Evolutionary conservation across 2,113 vertebrate species (phyloP).

Genomic region (Poecilia latipinna): DNA sequence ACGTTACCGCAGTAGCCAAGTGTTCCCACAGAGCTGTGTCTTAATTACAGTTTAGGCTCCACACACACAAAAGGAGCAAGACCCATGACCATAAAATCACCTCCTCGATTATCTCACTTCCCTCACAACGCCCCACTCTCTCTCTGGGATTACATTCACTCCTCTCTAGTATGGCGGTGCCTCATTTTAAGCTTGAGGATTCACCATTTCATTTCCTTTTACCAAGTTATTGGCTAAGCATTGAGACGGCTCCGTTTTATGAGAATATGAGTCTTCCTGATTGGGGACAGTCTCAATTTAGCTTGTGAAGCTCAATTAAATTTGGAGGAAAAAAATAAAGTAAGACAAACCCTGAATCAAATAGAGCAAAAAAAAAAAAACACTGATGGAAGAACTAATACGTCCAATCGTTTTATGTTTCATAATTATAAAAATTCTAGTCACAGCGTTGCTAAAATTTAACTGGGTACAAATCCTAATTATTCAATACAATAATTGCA

Average conservation of each 20-base stretch:
- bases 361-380: neutral
- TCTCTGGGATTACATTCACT: constrained; percentile 39
- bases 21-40: constrained; percentile 42
- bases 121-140: constrained; percentile 1
- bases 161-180: constrained; percentile 14
- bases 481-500: neutral
- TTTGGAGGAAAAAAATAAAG: too few relatives aligned
- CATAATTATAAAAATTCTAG: neutral
- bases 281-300: neutral
- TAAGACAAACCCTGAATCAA: neutral
- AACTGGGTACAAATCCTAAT: neutral
- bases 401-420: neutral
- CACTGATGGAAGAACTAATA: neutral
- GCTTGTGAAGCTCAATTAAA: neutral
- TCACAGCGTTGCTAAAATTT: neutral
- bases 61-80: neutral
- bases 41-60: constrained; percentile 22
- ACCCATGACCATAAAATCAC: neutral
- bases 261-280: neutral
- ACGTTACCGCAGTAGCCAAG: constrained; percentile 30
- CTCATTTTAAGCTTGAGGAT: constrained; percentile 38
- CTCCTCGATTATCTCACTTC: constrained; percentile 6
- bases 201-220: neutral
- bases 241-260: neutral
- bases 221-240: neutral